phyloP scores from a whole-genome alignment of 2,888 invertebrate genomes.

The Acanthosoma haemorrhoidale region DNA sequence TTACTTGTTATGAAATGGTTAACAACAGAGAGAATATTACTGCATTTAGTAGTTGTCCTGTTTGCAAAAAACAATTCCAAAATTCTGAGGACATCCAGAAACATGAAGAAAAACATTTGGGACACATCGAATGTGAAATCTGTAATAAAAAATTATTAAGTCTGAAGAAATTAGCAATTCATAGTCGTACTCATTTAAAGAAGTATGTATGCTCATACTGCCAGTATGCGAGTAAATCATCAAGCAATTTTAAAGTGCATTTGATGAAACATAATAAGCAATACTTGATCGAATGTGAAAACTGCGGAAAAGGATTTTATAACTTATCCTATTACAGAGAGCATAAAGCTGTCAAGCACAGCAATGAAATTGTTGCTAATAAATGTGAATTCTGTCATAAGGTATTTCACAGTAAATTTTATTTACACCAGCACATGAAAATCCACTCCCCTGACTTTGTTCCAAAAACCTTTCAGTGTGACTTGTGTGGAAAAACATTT shows the following conservation, averaged over 20 bases:
- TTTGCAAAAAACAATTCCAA: slow-evolving; percentile 3
- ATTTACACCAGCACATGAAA: slow-evolving; percentile 33
- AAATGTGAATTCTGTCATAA: slow-evolving; percentile 47
- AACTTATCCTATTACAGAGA: slow-evolving; percentile 33
- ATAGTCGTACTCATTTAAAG: not conserved
- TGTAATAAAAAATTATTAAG: slow-evolving; percentile 10
- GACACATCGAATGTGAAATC: slow-evolving; percentile 12
- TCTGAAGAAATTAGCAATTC: not conserved
- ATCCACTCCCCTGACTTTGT: slow-evolving; percentile 37
- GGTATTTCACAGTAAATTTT: slow-evolving; percentile 38
- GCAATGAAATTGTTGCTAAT: slow-evolving; percentile 43
- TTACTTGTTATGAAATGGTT: not conserved
- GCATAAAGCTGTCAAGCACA: slow-evolving; percentile 33
- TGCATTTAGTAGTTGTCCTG: not conserved
- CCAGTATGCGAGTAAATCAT: slow-evolving; percentile 30
- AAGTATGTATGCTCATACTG: slow-evolving; percentile 33
- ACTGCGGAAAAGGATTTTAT: slow-evolving; percentile 38
- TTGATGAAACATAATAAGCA: slow-evolving; percentile 40
- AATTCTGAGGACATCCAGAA: not conserved
- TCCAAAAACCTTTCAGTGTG: slow-evolving; percentile 46
- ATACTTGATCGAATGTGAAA: slow-evolving; percentile 31
- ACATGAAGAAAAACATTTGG: slow-evolving; percentile 10
- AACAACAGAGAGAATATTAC: not conserved
- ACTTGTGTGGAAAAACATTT: slow-evolving; percentile 50
- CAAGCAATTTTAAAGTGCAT: slow-evolving; percentile 38